phyloP scores from a whole-genome alignment of 1,140 invertebrate genomes.

The Archegozetes longisetosus region DNA sequence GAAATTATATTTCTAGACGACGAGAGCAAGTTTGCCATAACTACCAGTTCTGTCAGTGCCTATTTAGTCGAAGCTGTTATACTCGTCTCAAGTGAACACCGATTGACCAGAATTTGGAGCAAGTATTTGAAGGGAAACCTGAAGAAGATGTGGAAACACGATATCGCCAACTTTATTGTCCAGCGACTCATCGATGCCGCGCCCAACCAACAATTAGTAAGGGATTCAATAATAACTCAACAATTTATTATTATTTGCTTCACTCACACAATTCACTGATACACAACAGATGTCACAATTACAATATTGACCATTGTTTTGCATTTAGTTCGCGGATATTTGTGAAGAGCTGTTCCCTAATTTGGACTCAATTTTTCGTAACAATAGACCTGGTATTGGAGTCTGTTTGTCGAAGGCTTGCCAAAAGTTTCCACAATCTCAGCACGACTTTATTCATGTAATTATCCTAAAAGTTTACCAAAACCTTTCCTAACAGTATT shows the following conservation, averaged over 20 bases:
- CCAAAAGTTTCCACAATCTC: conserved; percentile 13
- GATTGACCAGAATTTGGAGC: conserved; percentile 36
- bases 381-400: conserved; percentile 18
- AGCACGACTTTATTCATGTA: conserved; percentile 20
- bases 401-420: conserved; percentile 20
- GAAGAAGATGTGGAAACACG: conserved; percentile 16
- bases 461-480: not conserved
- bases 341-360: conserved; percentile 15
- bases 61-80: conserved; percentile 34
- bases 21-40: conserved; percentile 2
- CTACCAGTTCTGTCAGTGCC: conserved; percentile 13
- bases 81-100: conserved; percentile 43
- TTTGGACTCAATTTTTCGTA: conserved; percentile 16
- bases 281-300: not conserved
- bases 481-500: not conserved
- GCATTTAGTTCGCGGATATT: conserved; percentile 16
- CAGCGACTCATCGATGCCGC: conserved; percentile 21
- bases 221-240: not conserved
- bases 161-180: conserved; percentile 20
- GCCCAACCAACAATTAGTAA: conserved; percentile 16
- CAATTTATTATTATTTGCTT: not conserved
- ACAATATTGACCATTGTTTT: conserved; percentile 9
- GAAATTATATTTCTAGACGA: conserved; percentile 15
- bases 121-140: conserved; percentile 15
- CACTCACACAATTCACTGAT: too few species aligned